These are phyloP conservation scores for Hemithea aestivaria DNA, from an alignment of 2,888 invertebrate species.

Conservation along the genomic window DNA sequence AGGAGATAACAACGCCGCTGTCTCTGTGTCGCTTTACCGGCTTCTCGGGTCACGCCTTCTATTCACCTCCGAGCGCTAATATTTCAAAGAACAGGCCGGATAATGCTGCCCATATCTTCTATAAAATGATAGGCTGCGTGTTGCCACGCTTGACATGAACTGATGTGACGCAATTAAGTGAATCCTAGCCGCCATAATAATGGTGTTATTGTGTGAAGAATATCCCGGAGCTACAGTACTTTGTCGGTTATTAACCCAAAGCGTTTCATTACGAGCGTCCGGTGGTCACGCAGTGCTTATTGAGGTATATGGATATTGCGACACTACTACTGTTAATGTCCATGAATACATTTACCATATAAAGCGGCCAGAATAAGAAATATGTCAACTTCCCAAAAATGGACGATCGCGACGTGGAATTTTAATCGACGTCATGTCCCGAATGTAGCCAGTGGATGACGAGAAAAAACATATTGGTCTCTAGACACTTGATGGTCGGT, in stretches of 20 bases:
- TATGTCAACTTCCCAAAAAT: conserved; percentile 49
- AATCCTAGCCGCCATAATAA: conserved; percentile 18
- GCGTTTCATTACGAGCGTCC: conserved; percentile 62
- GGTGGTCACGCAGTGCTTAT: conserved; percentile 62
- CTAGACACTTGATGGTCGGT: conserved; percentile 29
- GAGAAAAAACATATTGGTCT: conserved; percentile 38
- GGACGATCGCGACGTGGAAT: conserved; percentile 50
- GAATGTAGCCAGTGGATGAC: conserved; percentile 33
- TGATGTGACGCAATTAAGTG: conserved; percentile 14
- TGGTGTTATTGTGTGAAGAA: conserved; percentile 49
- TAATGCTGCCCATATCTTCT: conserved; percentile 1
- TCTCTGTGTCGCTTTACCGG: conserved; percentile 34
- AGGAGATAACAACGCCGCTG: conserved; percentile 42
- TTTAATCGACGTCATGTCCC: conserved; percentile 53
- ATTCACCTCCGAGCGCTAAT: conserved; percentile 30
- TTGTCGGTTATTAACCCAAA: conserved; percentile 64
- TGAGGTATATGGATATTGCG: conserved; percentile 61
- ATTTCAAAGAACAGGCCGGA: conserved; percentile 18
- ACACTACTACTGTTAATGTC: conserved; percentile 38
- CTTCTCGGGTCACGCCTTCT: conserved; percentile 46
- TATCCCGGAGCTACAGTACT: conserved; percentile 43
- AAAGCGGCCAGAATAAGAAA: conserved; percentile 39
- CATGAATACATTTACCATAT: conserved; percentile 36
- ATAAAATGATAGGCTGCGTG: conserved; percentile 1
- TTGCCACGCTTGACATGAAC: conserved; percentile 13